These are phyloP conservation scores for Tolmerus cingulatus DNA, from an alignment of 2,888 invertebrate species.

Conservation along the genomic window DNA sequence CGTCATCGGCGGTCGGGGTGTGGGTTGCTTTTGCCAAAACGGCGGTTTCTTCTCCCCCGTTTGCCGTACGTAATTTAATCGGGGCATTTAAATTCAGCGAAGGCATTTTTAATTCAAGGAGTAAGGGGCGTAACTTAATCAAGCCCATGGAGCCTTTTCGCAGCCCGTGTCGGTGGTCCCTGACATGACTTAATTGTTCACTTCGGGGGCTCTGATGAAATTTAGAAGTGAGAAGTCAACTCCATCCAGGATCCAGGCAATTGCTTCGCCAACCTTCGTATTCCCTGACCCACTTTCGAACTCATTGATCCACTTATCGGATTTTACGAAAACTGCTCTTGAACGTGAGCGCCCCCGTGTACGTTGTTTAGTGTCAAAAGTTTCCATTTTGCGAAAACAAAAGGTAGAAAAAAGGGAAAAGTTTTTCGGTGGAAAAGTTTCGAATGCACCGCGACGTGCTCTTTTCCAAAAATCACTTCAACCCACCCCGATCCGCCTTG, in stretches of 20 bases:
- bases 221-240: not conserved
- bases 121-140: not conserved
- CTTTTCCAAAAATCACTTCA: slow-evolving; percentile 17
- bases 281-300: not conserved
- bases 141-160: not conserved
- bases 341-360: not conserved
- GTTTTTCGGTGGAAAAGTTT: not conserved
- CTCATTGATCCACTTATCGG: slow-evolving; percentile 15
- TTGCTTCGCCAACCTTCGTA: not conserved
- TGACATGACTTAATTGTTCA: not conserved
- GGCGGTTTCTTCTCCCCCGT: not conserved
- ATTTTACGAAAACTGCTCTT: not conserved
- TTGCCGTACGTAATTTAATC: not conserved
- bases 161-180: not conserved
- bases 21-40: not conserved
- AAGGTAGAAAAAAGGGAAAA: not conserved
- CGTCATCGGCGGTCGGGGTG: not conserved
- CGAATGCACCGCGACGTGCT: slow-evolving; percentile 2
- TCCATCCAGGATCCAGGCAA: not conserved
- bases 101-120: not conserved
- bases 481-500: not conserved
- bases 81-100: not conserved
- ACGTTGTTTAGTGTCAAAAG: slow-evolving; percentile 13
- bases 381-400: not conserved
- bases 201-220: not conserved